Conservation (phyloP, 1,140 invertebrate genomes). For the Lepidurus arcticus region DNA sequence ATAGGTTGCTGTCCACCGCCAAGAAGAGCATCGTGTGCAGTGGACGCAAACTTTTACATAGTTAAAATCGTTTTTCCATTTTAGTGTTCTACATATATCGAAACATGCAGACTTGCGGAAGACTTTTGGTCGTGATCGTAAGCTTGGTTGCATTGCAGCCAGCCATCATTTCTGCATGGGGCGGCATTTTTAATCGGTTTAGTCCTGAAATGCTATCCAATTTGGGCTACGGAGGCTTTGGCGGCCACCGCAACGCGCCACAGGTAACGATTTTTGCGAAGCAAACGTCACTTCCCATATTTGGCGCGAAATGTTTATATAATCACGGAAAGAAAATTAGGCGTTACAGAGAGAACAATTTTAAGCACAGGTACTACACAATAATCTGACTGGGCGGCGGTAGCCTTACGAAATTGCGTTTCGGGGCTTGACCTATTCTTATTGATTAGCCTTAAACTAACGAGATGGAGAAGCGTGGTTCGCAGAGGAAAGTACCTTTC, state of each 20-base stretch:
- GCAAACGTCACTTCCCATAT: neutral
- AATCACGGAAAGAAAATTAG: too few species aligned
- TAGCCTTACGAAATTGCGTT: too few species aligned
- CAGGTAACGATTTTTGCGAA: conserved; percentile 37
- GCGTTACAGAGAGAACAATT: too few species aligned
- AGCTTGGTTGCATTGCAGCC: neutral
- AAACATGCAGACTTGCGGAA: neutral
- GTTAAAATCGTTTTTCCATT: neutral
- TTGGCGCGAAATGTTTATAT: too few species aligned
- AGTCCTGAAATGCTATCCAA: conserved; percentile 76
- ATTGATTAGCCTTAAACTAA: neutral
- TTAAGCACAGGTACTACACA: too few species aligned
- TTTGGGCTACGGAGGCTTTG: conserved; percentile 63
- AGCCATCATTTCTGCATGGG: conserved; percentile 53
- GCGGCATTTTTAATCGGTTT: conserved; percentile 74
- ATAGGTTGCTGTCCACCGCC: neutral
- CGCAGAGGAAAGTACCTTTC: neutral
- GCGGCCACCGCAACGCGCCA: conserved; percentile 49
- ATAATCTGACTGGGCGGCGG: too few species aligned
- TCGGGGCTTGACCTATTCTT: neutral
- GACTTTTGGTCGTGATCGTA: neutral
- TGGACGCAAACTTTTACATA: neutral
- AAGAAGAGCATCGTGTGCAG: neutral
- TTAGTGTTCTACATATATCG: neutral
- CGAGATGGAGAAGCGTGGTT: neutral